These are phyloP conservation scores for Diacarnus erythraeanus DNA, from an alignment of 37 sponge, comb jelly and placozoan species.

Conservation along the genomic window DNA sequence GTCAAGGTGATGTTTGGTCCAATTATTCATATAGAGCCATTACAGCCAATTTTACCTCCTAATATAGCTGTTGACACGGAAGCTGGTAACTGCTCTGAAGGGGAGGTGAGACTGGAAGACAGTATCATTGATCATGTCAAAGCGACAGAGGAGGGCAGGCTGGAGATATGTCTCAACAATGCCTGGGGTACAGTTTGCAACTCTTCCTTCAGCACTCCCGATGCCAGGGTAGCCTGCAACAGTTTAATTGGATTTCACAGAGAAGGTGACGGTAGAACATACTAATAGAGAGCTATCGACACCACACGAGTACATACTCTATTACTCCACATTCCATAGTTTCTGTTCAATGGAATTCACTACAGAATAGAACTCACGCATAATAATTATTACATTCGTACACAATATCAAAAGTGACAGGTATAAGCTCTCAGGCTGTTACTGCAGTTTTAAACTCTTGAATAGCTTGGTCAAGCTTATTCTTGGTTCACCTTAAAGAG, in stretches of 20 bases:
- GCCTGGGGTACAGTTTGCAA: slow-evolving; percentile 9
- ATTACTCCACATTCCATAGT: too few species aligned
- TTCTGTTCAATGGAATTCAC: too few species aligned
- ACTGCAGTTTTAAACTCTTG: too few species aligned
- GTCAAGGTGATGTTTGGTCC: slow-evolving; percentile 17
- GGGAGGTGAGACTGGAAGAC: not conserved
- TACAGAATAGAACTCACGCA: too few species aligned
- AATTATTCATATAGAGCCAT: not conserved
- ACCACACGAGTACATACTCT: too few species aligned
- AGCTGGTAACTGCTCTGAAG: slow-evolving; percentile 19
- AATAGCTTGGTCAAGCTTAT: too few species aligned
- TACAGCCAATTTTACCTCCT: not conserved
- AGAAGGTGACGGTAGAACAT: too few species aligned
- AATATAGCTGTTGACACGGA: not conserved
- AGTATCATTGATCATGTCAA: not conserved
- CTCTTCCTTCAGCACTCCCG: not conserved
- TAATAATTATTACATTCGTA: too few species aligned
- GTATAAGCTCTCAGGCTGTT: too few species aligned
- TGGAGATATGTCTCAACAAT: not conserved
- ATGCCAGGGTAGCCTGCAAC: slow-evolving; percentile 20
- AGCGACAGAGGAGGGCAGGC: not conserved
- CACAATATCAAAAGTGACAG: too few species aligned
- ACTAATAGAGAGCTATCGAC: too few species aligned
- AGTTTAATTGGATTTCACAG: slow-evolving; percentile 2
- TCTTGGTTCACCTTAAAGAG: too few species aligned